A percentile compares a stretch with the other conserved stretches of the same genome.
Evolutionary conservation across 2,888 invertebrate genomes (phyloP).

Genomic region (Chrysolina haemoptera): DNA sequence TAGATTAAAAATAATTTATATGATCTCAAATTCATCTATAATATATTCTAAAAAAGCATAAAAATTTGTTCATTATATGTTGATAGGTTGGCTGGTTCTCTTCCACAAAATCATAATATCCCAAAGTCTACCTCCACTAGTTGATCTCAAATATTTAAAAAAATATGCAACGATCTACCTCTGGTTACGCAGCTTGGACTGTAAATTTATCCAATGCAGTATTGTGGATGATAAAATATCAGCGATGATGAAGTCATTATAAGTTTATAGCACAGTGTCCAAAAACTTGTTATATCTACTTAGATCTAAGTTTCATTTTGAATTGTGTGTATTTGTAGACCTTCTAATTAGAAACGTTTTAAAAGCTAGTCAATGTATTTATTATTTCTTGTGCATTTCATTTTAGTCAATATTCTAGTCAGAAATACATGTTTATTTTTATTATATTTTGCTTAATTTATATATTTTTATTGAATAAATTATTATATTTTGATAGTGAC

Average conservation of each 20-base stretch:
- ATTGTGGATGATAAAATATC: conserved; percentile 36
- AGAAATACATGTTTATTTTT: conserved; percentile 56
- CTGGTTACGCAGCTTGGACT: neutral
- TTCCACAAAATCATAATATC: conserved; percentile 2
- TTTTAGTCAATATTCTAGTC: conserved; percentile 59
- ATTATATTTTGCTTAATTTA: conserved; percentile 57
- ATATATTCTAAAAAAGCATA: too few relatives aligned
- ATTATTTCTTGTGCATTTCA: conserved; percentile 53
- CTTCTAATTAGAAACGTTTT: conserved; percentile 56
- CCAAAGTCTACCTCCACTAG: neutral
- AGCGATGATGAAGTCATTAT: conserved; percentile 44
- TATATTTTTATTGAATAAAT: conserved; percentile 61
- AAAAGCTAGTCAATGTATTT: conserved; percentile 58
- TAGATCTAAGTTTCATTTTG: conserved; percentile 60
- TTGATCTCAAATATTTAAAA: neutral
- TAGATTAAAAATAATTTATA: too few relatives aligned
- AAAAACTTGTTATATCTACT: conserved; percentile 57
- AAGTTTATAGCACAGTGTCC: conserved; percentile 60
- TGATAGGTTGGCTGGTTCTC: neutral
- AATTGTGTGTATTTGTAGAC: conserved; percentile 61
- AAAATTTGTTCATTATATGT: too few relatives aligned
- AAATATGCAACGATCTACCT: conserved; percentile 17
- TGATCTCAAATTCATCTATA: too few relatives aligned
- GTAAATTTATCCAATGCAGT: neutral
- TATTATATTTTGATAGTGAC: conserved; percentile 56